Conservation (phyloP, 1,140 invertebrate genomes). For the Caenorhabditis brenneri region DNA sequence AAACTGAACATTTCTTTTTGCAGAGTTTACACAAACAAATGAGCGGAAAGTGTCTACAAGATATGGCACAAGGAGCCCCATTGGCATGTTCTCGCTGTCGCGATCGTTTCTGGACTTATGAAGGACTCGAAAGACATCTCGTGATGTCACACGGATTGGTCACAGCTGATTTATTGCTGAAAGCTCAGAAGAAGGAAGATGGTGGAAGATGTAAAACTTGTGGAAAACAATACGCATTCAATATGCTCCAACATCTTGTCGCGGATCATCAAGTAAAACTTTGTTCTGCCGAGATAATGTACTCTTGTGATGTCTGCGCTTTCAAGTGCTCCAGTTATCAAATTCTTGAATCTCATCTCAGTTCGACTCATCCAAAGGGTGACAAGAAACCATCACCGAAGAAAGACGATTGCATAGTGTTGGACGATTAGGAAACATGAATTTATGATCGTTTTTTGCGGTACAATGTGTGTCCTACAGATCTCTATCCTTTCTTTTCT, state of each 20-base stretch:
- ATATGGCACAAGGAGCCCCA: slow-evolving; percentile 75
- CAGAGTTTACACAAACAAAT: slow-evolving; percentile 62
- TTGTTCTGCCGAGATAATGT: slow-evolving; percentile 62
- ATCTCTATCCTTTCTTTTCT: slow-evolving; percentile 12
- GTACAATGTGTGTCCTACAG: neutral
- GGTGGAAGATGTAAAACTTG: slow-evolving; percentile 89
- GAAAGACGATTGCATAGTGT: slow-evolving; percentile 37
- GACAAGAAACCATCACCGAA: slow-evolving; percentile 22
- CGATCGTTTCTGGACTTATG: slow-evolving; percentile 83
- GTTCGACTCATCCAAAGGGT: slow-evolving; percentile 59
- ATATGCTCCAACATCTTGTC: slow-evolving; percentile 69
- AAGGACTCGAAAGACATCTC: slow-evolving; percentile 88
- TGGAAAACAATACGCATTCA: slow-evolving; percentile 76
- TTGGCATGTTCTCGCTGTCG: slow-evolving; percentile 94
- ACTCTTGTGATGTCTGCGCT: slow-evolving; percentile 64
- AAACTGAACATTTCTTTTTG: slow-evolving; percentile 31
- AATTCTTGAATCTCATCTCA: slow-evolving; percentile 61
- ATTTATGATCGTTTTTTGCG: neutral
- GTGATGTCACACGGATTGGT: slow-evolving; percentile 89
- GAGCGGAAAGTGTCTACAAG: slow-evolving; percentile 54
- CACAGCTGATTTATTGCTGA: slow-evolving; percentile 92
- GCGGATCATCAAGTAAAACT: slow-evolving; percentile 63
- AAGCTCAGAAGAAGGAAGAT: slow-evolving; percentile 90
- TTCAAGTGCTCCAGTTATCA: slow-evolving; percentile 66
- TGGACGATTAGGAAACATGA: slow-evolving; percentile 33